phyloP scores from a whole-genome alignment of 1,140 invertebrate genomes.

The Meloidogyne hapla region DNA sequence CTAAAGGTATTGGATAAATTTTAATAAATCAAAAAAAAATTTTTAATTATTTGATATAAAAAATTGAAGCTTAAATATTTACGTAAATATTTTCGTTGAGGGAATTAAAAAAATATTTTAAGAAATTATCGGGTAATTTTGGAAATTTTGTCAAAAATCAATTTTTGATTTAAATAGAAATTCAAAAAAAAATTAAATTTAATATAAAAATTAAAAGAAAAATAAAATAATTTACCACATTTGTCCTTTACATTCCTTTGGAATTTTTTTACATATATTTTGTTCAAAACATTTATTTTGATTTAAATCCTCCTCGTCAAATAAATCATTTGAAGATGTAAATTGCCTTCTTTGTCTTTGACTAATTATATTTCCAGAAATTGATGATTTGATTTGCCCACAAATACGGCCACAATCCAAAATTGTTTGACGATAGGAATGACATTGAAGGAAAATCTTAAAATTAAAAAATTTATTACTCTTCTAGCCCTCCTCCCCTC shows the following conservation, averaged over 20 bases:
- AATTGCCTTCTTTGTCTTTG: neutral
- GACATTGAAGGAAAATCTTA: slow-evolving; percentile 24
- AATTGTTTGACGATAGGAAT: slow-evolving; percentile 34
- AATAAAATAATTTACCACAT: slow-evolving; percentile 42
- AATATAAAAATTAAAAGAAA: too few relatives aligned
- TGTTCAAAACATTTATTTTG: neutral
- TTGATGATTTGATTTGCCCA: slow-evolving; percentile 8
- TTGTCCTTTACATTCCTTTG: slow-evolving; percentile 52
- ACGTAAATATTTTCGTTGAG: too few relatives aligned
- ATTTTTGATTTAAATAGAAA: too few relatives aligned
- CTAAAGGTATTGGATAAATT: slow-evolving; percentile 22
- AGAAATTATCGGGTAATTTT: too few relatives aligned
- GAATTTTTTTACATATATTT: slow-evolving; percentile 31
- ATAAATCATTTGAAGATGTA: neutral
- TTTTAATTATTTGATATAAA: too few relatives aligned
- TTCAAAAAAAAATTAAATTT: too few relatives aligned
- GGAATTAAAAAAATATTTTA: too few relatives aligned
- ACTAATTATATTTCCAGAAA: slow-evolving; percentile 9
- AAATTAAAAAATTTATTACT: slow-evolving; percentile 8
- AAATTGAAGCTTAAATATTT: too few relatives aligned
- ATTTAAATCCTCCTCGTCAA: neutral
- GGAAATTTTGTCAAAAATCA: too few relatives aligned
- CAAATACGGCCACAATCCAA: slow-evolving; percentile 35
- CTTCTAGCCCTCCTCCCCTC: too few relatives aligned
- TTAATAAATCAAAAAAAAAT: neutral